These are phyloP conservation scores for Calonectris borealis DNA, from an alignment of 2,113 vertebrate species.

Conservation along the genomic window DNA sequence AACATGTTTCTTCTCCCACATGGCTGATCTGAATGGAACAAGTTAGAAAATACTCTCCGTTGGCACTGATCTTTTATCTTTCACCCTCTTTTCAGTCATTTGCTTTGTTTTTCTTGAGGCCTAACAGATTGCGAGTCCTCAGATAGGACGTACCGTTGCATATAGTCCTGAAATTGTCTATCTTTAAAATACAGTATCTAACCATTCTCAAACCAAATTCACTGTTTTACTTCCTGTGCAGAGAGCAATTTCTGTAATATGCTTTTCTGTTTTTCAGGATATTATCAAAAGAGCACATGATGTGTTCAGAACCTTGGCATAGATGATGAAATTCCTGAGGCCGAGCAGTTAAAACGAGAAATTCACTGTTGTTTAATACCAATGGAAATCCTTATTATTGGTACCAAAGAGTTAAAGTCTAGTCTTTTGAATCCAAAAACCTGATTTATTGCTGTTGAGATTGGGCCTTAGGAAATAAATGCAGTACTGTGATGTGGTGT, in stretches of 20 bases:
- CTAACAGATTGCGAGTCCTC: neutral
- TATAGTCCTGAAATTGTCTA: neutral
- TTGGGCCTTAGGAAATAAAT: constrained; percentile 45
- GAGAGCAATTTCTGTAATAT: neutral
- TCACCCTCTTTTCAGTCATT: neutral
- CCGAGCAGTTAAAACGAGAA: neutral
- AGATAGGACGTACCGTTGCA: neutral
- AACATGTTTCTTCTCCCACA: neutral
- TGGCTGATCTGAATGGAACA: neutral
- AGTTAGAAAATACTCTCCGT: neutral
- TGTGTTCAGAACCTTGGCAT: neutral
- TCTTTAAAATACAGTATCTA: neutral
- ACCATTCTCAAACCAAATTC: neutral
- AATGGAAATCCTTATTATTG: constrained; percentile 24
- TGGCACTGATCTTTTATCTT: neutral
- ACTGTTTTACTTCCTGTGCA: neutral
- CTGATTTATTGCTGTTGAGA: constrained; percentile 49
- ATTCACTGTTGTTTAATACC: neutral
- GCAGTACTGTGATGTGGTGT: constrained; percentile 58
- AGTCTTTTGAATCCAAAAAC: constrained; percentile 2
- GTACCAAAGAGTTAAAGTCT: constrained; percentile 35
- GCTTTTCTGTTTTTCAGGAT: neutral
- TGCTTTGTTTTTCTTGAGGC: neutral
- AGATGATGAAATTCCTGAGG: neutral
- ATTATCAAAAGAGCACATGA: neutral